Base-by-base conservation (phyloP, 2,888 invertebrate genomes). In the Lasius platythorax region DNA sequence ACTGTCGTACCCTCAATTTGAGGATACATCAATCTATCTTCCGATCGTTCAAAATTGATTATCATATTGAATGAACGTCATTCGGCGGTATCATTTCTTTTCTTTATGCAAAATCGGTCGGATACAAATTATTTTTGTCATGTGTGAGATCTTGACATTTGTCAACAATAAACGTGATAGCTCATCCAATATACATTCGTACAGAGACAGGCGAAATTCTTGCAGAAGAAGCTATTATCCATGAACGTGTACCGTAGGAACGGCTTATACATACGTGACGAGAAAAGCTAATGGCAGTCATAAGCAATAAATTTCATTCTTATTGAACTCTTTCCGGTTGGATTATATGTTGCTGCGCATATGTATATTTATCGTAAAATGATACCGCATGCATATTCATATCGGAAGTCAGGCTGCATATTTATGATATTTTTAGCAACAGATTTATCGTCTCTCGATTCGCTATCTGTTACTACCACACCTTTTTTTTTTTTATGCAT, bases 391-490 rank as follows among this genome's bases (percentile, higher is more conserved):
- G 5, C 40, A 76, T 67, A 76, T 76, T 76, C 28, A 76, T 53
- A 67, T 6, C 40, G 30, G 30, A 78, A 78, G 15, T 50, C 23
- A 30, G 50, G 5, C 4, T 15, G 37, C n/a, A 4, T 30, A 40
- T 37, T 5, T 63, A 58, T 23, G 28, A 67, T 61, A 46, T 68
- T 56, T 78, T 78, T 56, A 58, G 30, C 72, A 11, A 40, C 11
- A 40, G 9, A 58, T 70, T 76, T 70, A 30, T 70, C 40, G 28
- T 30, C 15, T 8, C 18, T 23, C 72, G 56, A 58, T 43, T 58
- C 30, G 40, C 43, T 56, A 28, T 30, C 28, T 78, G 40, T 78
- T 78, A 78, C 53, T 78, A 78, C 70, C 15, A 30, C 43, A 18
- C 15, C 6, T n/a, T 9, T 23, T 70, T 9, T 23, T 70, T 23